Conservation (phyloP, 2,113 vertebrate species). For the Tachycineta bicolor region DNA sequence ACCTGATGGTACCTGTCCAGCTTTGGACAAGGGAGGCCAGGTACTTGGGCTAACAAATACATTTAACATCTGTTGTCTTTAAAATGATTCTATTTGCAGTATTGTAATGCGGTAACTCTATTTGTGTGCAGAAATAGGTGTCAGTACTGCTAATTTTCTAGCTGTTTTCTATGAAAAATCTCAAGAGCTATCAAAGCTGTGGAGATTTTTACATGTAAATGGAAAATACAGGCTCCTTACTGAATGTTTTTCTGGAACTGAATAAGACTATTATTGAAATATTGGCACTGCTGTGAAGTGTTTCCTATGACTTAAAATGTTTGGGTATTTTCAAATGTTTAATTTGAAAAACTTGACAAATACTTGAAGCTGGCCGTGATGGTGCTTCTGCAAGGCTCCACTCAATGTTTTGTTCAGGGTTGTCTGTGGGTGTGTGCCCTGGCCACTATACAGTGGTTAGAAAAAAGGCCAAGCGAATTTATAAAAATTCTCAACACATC, state of each 20-base stretch:
- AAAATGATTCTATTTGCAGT: not conserved
- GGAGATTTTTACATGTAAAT: not conserved
- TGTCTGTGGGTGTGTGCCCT: not conserved
- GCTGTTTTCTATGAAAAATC: not conserved
- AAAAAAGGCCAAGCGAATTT: not conserved
- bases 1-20: not conserved
- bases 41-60: not conserved
- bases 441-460: not conserved
- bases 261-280: not conserved
- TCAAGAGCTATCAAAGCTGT: not conserved
- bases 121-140: not conserved
- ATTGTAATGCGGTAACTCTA: not conserved
- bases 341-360: not conserved
- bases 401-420: not conserved
- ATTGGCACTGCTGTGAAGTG: not conserved
- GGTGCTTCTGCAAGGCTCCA: not conserved
- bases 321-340: not conserved
- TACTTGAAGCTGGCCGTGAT: not conserved
- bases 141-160: not conserved
- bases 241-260: not conserved
- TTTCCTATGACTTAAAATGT: not conserved
- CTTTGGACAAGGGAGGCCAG: not conserved
- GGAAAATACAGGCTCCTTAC: not conserved
- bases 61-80: not conserved
- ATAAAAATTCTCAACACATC: not conserved